Percentiles rank a stretch among this genome's conserved stretches.
Conservation (phyloP, 2,888 invertebrate genomes). For the Tineola bisselliella region DNA sequence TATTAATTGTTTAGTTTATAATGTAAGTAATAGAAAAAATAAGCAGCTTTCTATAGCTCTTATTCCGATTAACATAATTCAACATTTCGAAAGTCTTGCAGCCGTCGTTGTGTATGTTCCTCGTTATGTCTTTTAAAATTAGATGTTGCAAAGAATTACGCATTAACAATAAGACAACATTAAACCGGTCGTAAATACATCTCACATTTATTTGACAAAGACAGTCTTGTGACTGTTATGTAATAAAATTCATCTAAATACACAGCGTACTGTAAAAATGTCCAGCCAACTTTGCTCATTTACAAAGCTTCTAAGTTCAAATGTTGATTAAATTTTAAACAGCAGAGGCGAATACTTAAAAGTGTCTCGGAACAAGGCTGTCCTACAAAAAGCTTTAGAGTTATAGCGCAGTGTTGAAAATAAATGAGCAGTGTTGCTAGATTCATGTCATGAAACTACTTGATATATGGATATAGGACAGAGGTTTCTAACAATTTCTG, state of each 20-base stretch:
- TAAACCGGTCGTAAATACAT: too few species aligned
- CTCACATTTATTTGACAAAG: too few species aligned
- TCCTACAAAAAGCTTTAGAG: conserved; percentile 11
- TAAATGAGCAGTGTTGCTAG: conserved; percentile 8
- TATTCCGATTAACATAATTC: too few species aligned
- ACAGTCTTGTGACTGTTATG: not conserved
- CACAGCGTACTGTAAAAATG: not conserved
- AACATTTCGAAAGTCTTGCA: too few species aligned
- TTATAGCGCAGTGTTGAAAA: conserved; percentile 11
- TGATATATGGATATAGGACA: not conserved
- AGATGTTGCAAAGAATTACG: too few species aligned
- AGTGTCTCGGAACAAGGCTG: not conserved
- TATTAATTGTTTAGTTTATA: too few species aligned
- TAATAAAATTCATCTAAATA: not conserved
- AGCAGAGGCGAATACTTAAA: not conserved
- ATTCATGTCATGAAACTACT: conserved; percentile 1
- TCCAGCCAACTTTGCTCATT: not conserved
- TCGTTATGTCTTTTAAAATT: too few species aligned
- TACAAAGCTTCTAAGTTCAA: not conserved
- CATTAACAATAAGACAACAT: too few species aligned
- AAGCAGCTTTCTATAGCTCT: too few species aligned
- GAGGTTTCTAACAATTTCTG: too few species aligned
- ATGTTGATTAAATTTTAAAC: conserved; percentile 11
- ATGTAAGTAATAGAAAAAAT: too few species aligned
- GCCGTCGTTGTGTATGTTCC: too few species aligned